phyloP scores from a whole-genome alignment of 2,113 vertebrate species.

The Zosterops pallidus region DNA sequence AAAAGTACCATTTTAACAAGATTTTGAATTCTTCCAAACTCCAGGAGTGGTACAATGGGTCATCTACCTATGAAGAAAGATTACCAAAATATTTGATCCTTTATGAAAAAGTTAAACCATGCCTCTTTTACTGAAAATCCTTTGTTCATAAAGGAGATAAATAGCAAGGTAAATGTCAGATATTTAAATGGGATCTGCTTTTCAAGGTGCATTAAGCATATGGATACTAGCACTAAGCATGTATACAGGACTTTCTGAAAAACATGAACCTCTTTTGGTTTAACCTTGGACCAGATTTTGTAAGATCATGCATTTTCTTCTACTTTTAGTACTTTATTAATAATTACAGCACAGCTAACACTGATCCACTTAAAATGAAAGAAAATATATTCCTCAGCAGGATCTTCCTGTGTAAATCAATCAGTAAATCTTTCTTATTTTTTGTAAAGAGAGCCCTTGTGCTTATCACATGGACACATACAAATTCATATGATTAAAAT shows the following conservation, averaged over 20 bases:
- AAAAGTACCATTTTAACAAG: background rate
- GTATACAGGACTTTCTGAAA: background rate
- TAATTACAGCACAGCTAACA: background rate
- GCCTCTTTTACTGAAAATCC: background rate
- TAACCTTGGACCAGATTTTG: background rate
- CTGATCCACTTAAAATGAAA: background rate
- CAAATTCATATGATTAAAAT: background rate
- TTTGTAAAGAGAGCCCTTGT: background rate
- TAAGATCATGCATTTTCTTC: background rate
- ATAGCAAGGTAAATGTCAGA: background rate
- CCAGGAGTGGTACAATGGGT: background rate
- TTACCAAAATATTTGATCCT: background rate
- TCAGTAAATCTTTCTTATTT: background rate
- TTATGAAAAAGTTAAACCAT: background rate
- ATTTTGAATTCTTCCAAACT: background rate
- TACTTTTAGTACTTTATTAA: background rate
- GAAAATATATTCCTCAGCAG: background rate
- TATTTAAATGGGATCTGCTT: background rate
- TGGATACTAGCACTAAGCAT: background rate
- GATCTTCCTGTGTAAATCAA: background rate
- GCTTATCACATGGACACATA: background rate
- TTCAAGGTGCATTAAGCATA: background rate
- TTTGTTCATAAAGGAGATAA: background rate
- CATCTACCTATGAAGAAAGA: background rate
- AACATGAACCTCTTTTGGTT: background rate